phyloP scores from a whole-genome alignment of 2,888 invertebrate genomes.

The Euplexia lucipara region DNA sequence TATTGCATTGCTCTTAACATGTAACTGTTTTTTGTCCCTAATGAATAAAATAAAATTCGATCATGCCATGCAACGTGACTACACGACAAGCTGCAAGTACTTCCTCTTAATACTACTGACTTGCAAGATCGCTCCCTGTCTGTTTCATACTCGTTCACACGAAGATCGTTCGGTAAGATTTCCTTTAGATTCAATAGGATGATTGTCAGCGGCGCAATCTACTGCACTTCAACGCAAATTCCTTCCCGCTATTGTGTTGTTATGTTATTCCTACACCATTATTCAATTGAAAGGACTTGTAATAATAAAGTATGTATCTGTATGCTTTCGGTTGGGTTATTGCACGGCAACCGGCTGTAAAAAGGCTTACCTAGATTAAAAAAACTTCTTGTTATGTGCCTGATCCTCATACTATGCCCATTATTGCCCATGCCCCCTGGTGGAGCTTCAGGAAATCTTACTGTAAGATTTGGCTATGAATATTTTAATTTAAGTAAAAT shows the following conservation, averaged over 20 bases:
- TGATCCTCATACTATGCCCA: too few species aligned
- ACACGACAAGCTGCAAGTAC: background rate
- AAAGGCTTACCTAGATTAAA: background rate
- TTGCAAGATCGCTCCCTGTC: background rate
- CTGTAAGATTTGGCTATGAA: too few species aligned
- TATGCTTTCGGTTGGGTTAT: background rate
- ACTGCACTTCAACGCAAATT: conserved; percentile 6
- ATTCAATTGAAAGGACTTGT: conserved; percentile 5
- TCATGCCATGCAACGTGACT: too few species aligned
- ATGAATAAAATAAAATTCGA: too few species aligned
- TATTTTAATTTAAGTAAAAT: too few species aligned
- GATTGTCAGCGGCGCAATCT: conserved; percentile 9
- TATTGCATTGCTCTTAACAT: too few species aligned
- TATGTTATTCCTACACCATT: conserved; percentile 4
- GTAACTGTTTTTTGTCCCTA: too few species aligned
- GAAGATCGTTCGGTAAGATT: background rate
- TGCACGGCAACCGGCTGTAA: background rate
- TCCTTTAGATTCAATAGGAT: conserved; percentile 9
- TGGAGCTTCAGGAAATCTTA: too few species aligned
- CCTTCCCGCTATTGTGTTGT: background rate
- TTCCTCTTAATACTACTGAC: background rate
- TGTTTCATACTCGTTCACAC: background rate
- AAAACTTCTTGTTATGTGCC: too few species aligned
- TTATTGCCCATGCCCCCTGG: too few species aligned
- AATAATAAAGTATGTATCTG: background rate